Percentiles rank a stretch among this genome's conserved stretches.
Conservation (phyloP, 1,140 invertebrate genomes). For the Drosophila ogumai region DNA sequence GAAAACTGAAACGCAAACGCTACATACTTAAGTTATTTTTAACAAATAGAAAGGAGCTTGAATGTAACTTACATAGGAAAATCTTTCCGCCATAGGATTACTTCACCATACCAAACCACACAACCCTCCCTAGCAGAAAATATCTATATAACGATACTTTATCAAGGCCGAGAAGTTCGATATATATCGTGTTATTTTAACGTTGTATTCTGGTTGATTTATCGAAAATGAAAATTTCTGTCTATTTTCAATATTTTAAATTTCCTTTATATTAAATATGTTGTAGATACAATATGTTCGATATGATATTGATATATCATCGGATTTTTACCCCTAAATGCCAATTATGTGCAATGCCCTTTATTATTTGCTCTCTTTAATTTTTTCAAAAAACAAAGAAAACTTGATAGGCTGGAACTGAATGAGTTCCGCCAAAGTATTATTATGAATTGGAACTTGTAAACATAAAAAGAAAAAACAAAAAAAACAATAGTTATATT, state of each 20-base stretch:
- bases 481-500: slow-evolving; percentile 31
- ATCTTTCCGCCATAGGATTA: slow-evolving; percentile 34
- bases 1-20: slow-evolving; percentile 26
- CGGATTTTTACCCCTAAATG: not conserved
- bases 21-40: slow-evolving; percentile 51
- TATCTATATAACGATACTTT: not conserved
- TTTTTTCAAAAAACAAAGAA: not conserved
- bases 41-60: slow-evolving; percentile 17
- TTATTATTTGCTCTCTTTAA: slow-evolving; percentile 8
- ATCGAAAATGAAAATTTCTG: not conserved
- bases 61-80: slow-evolving; percentile 31
- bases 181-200: not conserved
- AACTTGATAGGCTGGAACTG: slow-evolving; percentile 6
- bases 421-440: slow-evolving; percentile 33
- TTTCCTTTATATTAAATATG: not conserved
- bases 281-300: not conserved
- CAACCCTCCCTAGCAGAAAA: not conserved
- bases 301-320: not conserved
- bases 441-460: slow-evolving; percentile 41
- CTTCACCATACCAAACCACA: not conserved
- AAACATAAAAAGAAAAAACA: slow-evolving; percentile 2
- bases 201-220: not conserved
- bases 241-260: not conserved
- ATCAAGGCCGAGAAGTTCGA: not conserved
- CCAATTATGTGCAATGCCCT: slow-evolving; percentile 23